These are phyloP conservation scores for Silurus glanis DNA, from an alignment of 2,113 vertebrate species.

Conservation along the genomic window DNA sequence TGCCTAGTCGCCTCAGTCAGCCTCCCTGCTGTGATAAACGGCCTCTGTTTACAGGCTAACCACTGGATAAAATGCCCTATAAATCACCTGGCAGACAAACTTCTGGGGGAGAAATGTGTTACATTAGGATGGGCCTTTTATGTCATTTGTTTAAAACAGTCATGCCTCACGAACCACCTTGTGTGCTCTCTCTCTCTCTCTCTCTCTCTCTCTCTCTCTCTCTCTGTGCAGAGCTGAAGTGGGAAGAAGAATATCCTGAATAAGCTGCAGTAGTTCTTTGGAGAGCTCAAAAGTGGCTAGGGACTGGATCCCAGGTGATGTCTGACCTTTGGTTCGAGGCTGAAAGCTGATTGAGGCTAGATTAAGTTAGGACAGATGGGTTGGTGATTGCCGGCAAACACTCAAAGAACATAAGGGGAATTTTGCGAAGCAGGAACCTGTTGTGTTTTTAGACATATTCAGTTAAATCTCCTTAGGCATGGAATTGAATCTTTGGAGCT, in stretches of 20 bases:
- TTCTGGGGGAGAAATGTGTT: conserved; percentile 61
- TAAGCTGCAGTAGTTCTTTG: conserved; percentile 19
- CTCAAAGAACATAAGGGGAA: conserved; percentile 3
- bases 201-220: conserved; percentile 13
- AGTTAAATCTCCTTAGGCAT: not conserved
- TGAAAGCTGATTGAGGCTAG: conserved; percentile 1
- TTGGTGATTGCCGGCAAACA: not conserved
- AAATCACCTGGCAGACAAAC: conserved; percentile 66
- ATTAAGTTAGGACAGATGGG: conserved; percentile 37
- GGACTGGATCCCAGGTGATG: conserved; percentile 29
- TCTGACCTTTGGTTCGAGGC: conserved; percentile 23
- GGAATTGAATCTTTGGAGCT: not conserved
- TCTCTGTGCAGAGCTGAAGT: conserved; percentile 7
- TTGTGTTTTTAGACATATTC: conserved; percentile 17
- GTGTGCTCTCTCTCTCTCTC: not conserved
- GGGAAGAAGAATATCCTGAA: conserved; percentile 16
- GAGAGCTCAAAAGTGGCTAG: conserved; percentile 3
- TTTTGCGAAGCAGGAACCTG: not conserved
- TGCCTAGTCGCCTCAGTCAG: conserved; percentile 43
- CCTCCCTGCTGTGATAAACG: conserved; percentile 60
- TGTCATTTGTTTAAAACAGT: conserved; percentile 63
- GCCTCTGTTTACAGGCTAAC: conserved; percentile 68
- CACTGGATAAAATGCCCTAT: conserved; percentile 65
- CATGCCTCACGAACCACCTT: conserved; percentile 46
- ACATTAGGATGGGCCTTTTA: conserved; percentile 64